Evolutionary conservation across 2,797 vertebrate species (phyloP), one percentile per base, ranked within the genome.

Genomic region (Scleropages formosus): DNA sequence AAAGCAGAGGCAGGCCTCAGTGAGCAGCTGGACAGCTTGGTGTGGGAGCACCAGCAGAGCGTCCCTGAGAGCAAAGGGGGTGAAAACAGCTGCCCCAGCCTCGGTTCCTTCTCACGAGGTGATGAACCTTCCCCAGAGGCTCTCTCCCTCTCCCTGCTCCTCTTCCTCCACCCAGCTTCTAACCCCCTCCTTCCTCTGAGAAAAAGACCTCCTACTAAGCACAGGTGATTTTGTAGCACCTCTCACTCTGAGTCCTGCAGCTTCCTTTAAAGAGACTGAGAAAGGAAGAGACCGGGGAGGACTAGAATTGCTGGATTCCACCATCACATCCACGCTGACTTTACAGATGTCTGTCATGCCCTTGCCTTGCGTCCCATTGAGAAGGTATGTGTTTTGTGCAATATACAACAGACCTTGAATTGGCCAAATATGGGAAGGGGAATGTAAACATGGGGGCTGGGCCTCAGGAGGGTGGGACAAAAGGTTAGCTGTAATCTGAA

Each of bases 381-480:
- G 83, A 84, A 91, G 86, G 87, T 87, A 88, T 88, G 89, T 79
- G 85, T 83, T 6, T 88, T 87, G 74, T 56, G 80, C 80, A 77
- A 82, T 88, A 88, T 79, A 80, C 74, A 80, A 78, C 3, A 72
- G 87, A 82, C 84, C 89, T 87, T 85, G 84, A 75, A 82, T 88
- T 88, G 78, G 83, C 89, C 92, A 90, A 91, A 90, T 92, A 93
- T 88, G 90, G 90, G 81, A 86, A 88, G 24, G 87, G 90, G 92
- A 93, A 93, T 90, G 92, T 94, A 94, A 97, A 96, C 93, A 94
- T 11, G 73, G 85, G 84, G 94, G 94, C 77, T 91, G 92, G 85
- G 89, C 77, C 66, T 80, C 61, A 24, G 8, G 60, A 65, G 18
- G 64, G 11, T 8, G 77, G 16, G 73, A 79, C 73, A 82, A 81